A percentile compares a stretch with the other conserved stretches of the same genome.
phyloP scores from a whole-genome alignment of 2,797 vertebrate species.

The Gambelia wislizenii region DNA sequence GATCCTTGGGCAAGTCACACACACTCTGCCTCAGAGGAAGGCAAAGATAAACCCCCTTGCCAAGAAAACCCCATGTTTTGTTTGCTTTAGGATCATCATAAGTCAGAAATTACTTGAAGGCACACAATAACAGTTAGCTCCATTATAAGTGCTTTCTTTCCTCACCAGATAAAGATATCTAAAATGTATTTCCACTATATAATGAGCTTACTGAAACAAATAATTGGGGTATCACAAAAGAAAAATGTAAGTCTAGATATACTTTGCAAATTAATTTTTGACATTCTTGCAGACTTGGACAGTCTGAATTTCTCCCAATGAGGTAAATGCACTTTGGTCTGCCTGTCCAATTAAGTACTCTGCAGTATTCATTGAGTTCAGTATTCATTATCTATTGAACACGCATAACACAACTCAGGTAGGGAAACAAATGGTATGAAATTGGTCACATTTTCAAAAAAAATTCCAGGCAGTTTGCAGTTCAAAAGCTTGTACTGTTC shows the following conservation, averaged over 20 bases:
- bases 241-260: not conserved
- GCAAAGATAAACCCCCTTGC: too few species aligned
- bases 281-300: not conserved
- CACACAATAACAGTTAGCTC: too few species aligned
- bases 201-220: not conserved
- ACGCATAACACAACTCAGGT: not conserved
- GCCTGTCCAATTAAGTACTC: not conserved
- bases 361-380: not conserved
- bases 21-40: too few species aligned
- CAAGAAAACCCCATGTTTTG: too few species aligned
- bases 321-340: not conserved
- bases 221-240: not conserved
- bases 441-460: not conserved
- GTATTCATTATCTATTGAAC: not conserved
- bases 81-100: too few species aligned
- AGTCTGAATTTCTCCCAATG: not conserved
- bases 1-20: too few species aligned
- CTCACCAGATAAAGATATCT: not conserved
- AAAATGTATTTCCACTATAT: not conserved
- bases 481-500: not conserved
- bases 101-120: too few species aligned
- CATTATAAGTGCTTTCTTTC: too few species aligned
- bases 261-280: not conserved
- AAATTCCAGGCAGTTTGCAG: not conserved
- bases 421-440: not conserved